These are phyloP conservation scores for Andinoacara biseriatus DNA, from an alignment of 2,113 vertebrate species.

Conservation along the genomic window DNA sequence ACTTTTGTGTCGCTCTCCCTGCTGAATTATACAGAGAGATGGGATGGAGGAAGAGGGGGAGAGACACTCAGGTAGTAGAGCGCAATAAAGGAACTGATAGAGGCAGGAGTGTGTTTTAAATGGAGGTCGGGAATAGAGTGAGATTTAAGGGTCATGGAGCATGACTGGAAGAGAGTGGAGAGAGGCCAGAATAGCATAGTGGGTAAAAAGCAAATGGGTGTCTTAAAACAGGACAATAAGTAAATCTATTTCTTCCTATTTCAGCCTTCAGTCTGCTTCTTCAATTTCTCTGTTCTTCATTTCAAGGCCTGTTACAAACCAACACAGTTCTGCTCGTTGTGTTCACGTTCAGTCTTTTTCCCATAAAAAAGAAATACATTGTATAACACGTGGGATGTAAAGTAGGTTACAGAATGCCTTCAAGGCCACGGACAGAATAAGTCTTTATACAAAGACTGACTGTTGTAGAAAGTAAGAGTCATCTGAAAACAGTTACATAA, in stretches of 20 bases:
- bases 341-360: slow-evolving; percentile 7
- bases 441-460: slow-evolving; percentile 37
- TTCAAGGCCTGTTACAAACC: slow-evolving; percentile 20
- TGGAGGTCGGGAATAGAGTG: slow-evolving; percentile 49
- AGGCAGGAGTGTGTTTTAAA: slow-evolving; percentile 34
- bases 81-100: slow-evolving; percentile 4
- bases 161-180: slow-evolving; percentile 31
- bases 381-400: slow-evolving; percentile 32
- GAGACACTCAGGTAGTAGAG: background rate
- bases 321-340: background rate
- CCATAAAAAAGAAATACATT: slow-evolving; percentile 23
- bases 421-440: slow-evolving; percentile 32
- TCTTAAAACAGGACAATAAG: slow-evolving; percentile 32
- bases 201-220: slow-evolving; percentile 58
- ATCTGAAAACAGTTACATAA: slow-evolving; percentile 22
- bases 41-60: background rate
- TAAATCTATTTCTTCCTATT: slow-evolving; percentile 8
- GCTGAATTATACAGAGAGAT: slow-evolving; percentile 72
- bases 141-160: slow-evolving; percentile 51
- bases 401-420: slow-evolving; percentile 49
- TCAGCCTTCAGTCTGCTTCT: slow-evolving; percentile 8
- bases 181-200: slow-evolving; percentile 47
- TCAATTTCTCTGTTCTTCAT: background rate
- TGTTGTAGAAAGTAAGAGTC: background rate
- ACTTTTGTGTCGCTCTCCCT: slow-evolving; percentile 59